Conservation (phyloP, 2,113 vertebrate species). For the Trochalopteron elliotii region DNA sequence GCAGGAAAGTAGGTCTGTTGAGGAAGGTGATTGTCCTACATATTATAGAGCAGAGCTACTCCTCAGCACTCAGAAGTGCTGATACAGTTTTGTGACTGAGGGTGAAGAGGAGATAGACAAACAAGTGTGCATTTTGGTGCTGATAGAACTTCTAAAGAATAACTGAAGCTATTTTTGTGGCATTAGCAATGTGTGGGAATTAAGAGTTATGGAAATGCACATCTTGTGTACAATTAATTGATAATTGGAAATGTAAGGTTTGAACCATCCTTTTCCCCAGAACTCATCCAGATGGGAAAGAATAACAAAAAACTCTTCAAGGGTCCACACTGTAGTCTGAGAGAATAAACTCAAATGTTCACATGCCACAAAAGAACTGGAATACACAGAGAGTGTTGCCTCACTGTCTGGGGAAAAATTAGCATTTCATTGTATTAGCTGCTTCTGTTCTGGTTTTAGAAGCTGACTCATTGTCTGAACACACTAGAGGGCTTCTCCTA, state of each 20-base stretch:
- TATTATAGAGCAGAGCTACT: slow-evolving; percentile 7
- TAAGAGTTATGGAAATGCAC: background rate
- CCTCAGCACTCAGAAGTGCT: background rate
- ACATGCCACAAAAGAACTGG: slow-evolving; percentile 54
- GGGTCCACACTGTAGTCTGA: background rate
- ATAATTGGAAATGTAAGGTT: background rate
- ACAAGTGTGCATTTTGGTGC: slow-evolving; percentile 12
- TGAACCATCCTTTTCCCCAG: background rate
- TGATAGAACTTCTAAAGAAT: background rate
- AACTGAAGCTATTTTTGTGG: slow-evolving; percentile 19
- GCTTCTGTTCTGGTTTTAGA: slow-evolving; percentile 65
- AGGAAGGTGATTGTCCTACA: background rate
- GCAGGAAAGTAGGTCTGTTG: background rate
- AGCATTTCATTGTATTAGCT: slow-evolving; percentile 72
- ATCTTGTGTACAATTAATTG: background rate
- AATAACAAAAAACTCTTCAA: background rate
- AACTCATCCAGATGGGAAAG: background rate
- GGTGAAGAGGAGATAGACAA: background rate
- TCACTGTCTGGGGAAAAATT: slow-evolving; percentile 69
- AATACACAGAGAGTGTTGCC: slow-evolving; percentile 41
- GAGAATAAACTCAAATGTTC: slow-evolving; percentile 41
- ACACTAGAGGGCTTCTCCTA: slow-evolving; percentile 41
- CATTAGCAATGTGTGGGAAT: background rate
- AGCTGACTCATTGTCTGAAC: slow-evolving; percentile 68
- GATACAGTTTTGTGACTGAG: background rate